Conservation (phyloP, 1,140 invertebrate species). For the Thalassaphorura encarpata region DNA sequence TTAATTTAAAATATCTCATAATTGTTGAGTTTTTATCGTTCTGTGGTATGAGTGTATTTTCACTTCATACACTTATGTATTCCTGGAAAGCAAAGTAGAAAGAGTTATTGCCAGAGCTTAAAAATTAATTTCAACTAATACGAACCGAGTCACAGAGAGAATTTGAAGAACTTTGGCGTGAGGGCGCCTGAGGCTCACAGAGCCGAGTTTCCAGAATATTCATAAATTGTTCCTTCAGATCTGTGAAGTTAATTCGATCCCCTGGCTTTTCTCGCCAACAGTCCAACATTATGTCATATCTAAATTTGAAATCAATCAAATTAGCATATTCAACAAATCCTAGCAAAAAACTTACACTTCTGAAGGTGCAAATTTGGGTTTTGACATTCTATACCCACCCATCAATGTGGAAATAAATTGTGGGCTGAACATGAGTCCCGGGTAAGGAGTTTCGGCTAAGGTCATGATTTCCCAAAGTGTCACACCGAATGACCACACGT, state of each 20-base stretch:
- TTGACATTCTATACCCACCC: slow-evolving; percentile 41
- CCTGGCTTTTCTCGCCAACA: background rate
- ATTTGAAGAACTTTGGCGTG: too few relatives aligned
- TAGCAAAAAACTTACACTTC: background rate
- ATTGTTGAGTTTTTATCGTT: too few relatives aligned
- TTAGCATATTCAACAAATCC: background rate
- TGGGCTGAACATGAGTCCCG: background rate
- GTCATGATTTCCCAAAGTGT: slow-evolving; percentile 8
- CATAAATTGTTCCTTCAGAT: background rate
- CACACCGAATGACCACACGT: slow-evolving; percentile 81
- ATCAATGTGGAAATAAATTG: slow-evolving; percentile 30
- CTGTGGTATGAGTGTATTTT: too few relatives aligned
- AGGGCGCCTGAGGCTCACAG: too few relatives aligned
- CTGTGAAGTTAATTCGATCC: background rate
- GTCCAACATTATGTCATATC: slow-evolving; percentile 1
- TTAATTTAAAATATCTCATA: too few relatives aligned
- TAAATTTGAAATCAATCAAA: background rate
- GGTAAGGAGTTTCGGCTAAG: slow-evolving; percentile 31
- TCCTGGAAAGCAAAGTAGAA: too few relatives aligned
- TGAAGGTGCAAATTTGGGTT: slow-evolving; percentile 32
- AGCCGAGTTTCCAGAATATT: too few relatives aligned
- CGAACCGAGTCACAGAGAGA: too few relatives aligned
- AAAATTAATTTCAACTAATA: too few relatives aligned
- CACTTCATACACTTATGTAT: too few relatives aligned
- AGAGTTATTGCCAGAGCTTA: too few relatives aligned